phyloP scores from a whole-genome alignment of 1,140 invertebrate genomes.

The Melipona quadrifasciata region DNA sequence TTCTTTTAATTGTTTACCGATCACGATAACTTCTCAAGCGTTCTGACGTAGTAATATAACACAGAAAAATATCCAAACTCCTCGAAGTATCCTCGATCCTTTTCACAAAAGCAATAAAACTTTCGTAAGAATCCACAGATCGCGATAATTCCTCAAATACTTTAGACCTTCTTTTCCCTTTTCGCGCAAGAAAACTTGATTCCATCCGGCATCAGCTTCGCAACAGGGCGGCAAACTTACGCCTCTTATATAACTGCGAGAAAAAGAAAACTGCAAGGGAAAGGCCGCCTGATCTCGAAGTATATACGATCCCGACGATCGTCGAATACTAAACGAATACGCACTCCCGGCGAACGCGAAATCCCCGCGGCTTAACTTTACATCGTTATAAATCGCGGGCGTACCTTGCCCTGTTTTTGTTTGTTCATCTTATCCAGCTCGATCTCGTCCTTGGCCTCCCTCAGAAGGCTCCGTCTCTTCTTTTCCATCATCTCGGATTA shows the following conservation, averaged over 20 bases:
- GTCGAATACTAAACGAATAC: neutral
- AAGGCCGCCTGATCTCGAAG: neutral
- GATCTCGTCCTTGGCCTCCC: constrained; percentile 77
- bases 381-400: neutral
- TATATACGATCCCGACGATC: neutral
- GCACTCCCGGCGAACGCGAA: neutral
- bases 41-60: too few species aligned
- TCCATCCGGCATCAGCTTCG: neutral
- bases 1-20: too few species aligned
- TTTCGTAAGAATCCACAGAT: too few species aligned
- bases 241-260: neutral
- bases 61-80: too few species aligned
- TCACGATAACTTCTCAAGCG: too few species aligned
- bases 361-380: neutral
- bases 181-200: neutral
- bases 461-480: constrained; percentile 69
- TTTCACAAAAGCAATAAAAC: too few species aligned
- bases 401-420: constrained; percentile 76
- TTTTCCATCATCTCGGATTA: constrained; percentile 64
- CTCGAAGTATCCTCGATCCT: too few species aligned
- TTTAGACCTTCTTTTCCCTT: neutral
- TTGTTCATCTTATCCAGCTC: constrained; percentile 73
- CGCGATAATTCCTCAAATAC: too few species aligned
- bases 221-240: too few species aligned
- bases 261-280: neutral